Percentiles rank a stretch among this genome's conserved stretches.
Conservation (phyloP, 2,888 invertebrate species). For the Scaptomyza polygonia region DNA sequence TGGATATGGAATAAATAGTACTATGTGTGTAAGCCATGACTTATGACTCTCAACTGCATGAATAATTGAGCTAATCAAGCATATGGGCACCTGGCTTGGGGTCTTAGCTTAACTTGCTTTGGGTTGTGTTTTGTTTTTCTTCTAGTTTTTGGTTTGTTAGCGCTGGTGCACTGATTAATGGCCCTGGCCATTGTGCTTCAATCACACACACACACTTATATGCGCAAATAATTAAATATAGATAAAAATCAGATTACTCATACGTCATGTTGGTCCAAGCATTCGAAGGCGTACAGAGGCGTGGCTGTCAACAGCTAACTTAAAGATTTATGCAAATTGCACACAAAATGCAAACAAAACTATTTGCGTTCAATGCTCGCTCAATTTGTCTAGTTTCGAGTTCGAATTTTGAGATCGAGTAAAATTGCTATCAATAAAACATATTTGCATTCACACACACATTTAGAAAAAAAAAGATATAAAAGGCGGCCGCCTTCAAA, state of each 20-base stretch:
- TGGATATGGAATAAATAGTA: constrained; percentile 22
- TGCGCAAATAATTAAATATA: constrained; percentile 76
- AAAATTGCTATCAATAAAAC: constrained; percentile 22
- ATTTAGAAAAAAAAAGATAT: constrained; percentile 2
- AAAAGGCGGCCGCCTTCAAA: constrained; percentile 71
- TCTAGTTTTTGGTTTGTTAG: constrained; percentile 1
- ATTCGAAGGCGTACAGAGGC: constrained; percentile 36
- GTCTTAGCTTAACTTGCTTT: constrained; percentile 20
- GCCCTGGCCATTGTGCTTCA: constrained; percentile 73
- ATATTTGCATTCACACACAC: constrained; percentile 25
- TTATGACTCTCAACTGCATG: constrained; percentile 50
- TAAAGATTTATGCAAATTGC: constrained; percentile 64
- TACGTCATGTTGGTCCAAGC: constrained; percentile 51
- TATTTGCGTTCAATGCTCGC: constrained; percentile 20
- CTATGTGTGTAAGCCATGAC: constrained; percentile 2
- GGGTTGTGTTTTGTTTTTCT: neutral
- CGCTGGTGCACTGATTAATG: constrained; percentile 69
- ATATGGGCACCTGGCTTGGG: constrained; percentile 61
- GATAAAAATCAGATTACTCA: constrained; percentile 76
- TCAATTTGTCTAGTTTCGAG: constrained; percentile 50
- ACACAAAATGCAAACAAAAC: constrained; percentile 61
- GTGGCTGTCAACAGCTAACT: constrained; percentile 63
- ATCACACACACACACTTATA: constrained; percentile 45
- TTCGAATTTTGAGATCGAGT: neutral
- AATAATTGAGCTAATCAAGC: constrained; percentile 70